Base-by-base conservation (phyloP, 2,888 invertebrate species). In the Ormyrus nitidulus region DNA sequence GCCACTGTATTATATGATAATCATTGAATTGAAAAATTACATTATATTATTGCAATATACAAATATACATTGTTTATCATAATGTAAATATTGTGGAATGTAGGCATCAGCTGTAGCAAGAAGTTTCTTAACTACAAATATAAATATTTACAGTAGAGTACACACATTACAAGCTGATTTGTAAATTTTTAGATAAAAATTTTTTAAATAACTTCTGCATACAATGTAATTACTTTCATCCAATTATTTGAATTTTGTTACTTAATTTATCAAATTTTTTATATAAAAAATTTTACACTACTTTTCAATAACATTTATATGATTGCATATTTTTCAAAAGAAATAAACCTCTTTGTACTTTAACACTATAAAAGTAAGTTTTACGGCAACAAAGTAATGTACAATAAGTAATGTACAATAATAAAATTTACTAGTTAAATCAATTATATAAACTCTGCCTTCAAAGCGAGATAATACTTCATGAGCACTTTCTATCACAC, bases 401-500 rank as follows among this genome's bases (percentile, higher is more conserved):
- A 19, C 19, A 19, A 19, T 19, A 19, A 19, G 19, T 51, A 59
- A 74, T 70, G 9, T 73, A 79, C 56, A 78, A 44, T 13, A 68
- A 9, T 53, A 78, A 53, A 73, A 71, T 62, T n/a, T 73, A 9
- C 59, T 71, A 8, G 8, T 10, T 6, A 53, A 61, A 59, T 62
- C 78, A 62, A 75, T 58, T 66, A 54, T 54, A 91, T 92, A 94
- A 76, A 92, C 93, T 85, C 93, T 92, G 64, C 92, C 92, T 86
- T 94, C 93, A 48, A 93, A 84, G 86, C 92, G 93, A 54, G 92
- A 90, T 85, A 93, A 92, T 74, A 93, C 90, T 87, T 93, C 92
- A 79, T 93, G 92, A 19, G 93, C 91, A 87, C 92, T 93, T 84
- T 93, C 93, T 81, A 95, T 93, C 7, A 96, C 93, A 85, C 93